Evolutionary conservation across 2,888 invertebrate genomes (phyloP).

Genomic region (Clitarchus hookeri): DNA sequence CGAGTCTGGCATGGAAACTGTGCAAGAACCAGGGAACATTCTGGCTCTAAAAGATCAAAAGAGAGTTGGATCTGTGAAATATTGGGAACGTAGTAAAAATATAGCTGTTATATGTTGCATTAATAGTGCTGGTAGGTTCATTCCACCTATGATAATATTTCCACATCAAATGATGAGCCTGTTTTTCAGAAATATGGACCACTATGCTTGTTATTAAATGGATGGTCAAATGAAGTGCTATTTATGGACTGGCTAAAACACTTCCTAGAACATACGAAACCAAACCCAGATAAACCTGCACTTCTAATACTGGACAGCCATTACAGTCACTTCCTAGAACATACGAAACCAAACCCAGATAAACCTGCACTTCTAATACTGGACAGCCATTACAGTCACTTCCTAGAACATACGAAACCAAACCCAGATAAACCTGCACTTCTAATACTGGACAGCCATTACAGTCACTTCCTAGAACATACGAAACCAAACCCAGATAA

Average conservation of each 20-base stretch:
- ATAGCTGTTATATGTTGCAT: slow-evolving; percentile 47
- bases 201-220: neutral
- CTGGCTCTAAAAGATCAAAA: slow-evolving; percentile 52
- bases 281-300: neutral
- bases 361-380: neutral
- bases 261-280: neutral
- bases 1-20: slow-evolving; percentile 53
- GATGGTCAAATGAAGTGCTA: neutral
- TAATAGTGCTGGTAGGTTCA: neutral
- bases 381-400: slow-evolving; percentile 12
- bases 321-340: neutral
- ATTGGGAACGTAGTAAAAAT: slow-evolving; percentile 52
- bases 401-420: neutral
- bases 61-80: slow-evolving; percentile 53
- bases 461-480: too few relatives aligned
- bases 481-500: too few relatives aligned
- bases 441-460: neutral
- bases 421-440: neutral
- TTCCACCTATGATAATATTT: neutral
- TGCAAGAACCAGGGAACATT: slow-evolving; percentile 52
- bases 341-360: neutral
- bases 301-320: slow-evolving; percentile 11
- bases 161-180: neutral
- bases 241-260: neutral
- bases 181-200: neutral